phyloP scores from a whole-genome alignment of 2,888 invertebrate species.

The Morpho deidamia region DNA sequence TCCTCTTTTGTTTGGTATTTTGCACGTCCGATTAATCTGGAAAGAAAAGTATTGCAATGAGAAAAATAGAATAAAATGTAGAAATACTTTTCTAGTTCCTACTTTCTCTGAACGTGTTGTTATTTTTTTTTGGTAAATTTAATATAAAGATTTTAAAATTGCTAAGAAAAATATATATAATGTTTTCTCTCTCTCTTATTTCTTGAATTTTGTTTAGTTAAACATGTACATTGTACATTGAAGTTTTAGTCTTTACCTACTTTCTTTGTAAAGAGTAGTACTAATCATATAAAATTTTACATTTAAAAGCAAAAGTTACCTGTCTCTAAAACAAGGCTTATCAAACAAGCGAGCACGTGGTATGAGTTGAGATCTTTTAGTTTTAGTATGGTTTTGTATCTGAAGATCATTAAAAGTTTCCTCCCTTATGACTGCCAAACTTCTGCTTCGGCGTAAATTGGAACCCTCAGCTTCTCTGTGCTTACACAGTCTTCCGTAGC shows the following conservation, averaged over 20 bases:
- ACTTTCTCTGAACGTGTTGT: no score
- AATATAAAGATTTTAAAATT: no score
- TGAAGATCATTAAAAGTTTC: conserved; percentile 85
- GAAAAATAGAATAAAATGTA: conserved; percentile 8
- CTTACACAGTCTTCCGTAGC: conserved; percentile 70
- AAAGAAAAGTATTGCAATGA: not conserved
- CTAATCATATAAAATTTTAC: no score
- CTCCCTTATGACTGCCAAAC: conserved; percentile 87
- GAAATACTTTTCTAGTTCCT: no score
- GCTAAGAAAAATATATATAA: no score
- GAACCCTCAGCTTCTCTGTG: conserved; percentile 70
- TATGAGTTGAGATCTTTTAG: conserved; percentile 86
- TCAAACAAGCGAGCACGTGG: conserved; percentile 89
- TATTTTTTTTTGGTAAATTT: no score
- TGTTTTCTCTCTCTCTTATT: no score
- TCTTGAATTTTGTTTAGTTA: no score
- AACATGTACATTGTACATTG: no score
- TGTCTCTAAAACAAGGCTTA: conserved; percentile 85
- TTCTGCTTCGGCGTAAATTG: conserved; percentile 82
- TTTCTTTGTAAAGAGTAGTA: not conserved
- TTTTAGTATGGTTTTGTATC: conserved; percentile 80
- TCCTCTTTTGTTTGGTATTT: conserved; percentile 74
- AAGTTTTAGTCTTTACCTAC: not conserved
- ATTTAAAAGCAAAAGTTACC: conserved; percentile 62
- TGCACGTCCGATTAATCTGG: conserved; percentile 68